Conservation (phyloP, 2,797 vertebrate species). For the Podarcis lilfordi region DNA sequence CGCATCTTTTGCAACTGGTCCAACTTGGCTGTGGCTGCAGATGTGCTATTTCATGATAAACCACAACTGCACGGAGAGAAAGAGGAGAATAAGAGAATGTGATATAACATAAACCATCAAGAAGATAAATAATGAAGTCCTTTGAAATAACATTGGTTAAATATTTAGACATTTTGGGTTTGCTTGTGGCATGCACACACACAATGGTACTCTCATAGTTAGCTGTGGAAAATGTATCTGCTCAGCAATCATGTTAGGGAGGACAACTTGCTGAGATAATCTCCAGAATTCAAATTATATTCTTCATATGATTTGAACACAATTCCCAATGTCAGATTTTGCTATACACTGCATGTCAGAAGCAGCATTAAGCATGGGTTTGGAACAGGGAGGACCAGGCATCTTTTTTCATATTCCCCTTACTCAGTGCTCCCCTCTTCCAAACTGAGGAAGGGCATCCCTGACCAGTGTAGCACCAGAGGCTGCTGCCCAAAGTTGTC, state of each 20-base stretch:
- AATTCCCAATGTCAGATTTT: conserved; percentile 48
- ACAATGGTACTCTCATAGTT: conserved; percentile 76
- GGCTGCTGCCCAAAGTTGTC: background rate
- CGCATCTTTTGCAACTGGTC: conserved; percentile 85
- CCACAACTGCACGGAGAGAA: conserved; percentile 78
- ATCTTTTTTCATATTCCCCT: background rate
- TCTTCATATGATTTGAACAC: conserved; percentile 47
- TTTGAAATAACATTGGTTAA: conserved; percentile 84
- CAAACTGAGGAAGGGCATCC: background rate
- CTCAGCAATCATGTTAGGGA: conserved; percentile 63
- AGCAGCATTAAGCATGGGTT: background rate
- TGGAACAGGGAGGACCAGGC: background rate
- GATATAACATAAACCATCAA: conserved; percentile 87
- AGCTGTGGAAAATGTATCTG: conserved; percentile 65
- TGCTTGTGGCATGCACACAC: conserved; percentile 64
- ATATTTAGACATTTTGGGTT: conserved; percentile 87
- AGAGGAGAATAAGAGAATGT: conserved; percentile 79
- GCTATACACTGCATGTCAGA: background rate
- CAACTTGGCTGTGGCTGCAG: conserved; percentile 83
- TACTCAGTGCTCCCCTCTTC: background rate
- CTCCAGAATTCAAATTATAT: conserved; percentile 55
- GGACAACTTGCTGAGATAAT: conserved; percentile 60
- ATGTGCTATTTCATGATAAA: conserved; percentile 86
- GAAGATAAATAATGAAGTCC: conserved; percentile 87
- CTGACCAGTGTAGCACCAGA: background rate